These are phyloP conservation scores for Chaenogobius annularis DNA, from an alignment of 2,113 vertebrate genomes.

Conservation along the genomic window DNA sequence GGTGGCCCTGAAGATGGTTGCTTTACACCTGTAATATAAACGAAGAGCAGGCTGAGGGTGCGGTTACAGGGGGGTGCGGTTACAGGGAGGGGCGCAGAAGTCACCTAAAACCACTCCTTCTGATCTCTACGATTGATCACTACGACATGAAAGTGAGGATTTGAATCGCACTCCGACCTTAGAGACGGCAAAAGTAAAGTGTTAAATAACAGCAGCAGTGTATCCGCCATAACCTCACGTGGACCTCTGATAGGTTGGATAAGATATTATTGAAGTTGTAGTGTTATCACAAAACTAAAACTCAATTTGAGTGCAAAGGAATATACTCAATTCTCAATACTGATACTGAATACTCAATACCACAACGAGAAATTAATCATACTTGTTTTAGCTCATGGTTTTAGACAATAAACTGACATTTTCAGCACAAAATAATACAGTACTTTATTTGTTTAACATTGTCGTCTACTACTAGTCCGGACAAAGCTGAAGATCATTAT, in stretches of 20 bases:
- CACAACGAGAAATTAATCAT: too few species aligned
- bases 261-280: too few species aligned
- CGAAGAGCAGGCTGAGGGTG: slow-evolving; percentile 42
- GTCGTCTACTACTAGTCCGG: too few species aligned
- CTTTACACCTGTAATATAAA: slow-evolving; percentile 74
- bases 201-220: slow-evolving; percentile 10
- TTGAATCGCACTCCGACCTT: slow-evolving; percentile 32
- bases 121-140: slow-evolving; percentile 51
- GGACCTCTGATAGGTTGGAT: slow-evolving; percentile 1
- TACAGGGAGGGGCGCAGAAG: background rate
- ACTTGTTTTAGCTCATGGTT: too few species aligned
- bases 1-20: slow-evolving; percentile 57
- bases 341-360: too few species aligned
- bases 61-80: background rate
- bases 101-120: slow-evolving; percentile 55
- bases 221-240: slow-evolving; percentile 3
- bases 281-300: too few species aligned
- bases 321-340: too few species aligned
- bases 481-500: too few species aligned
- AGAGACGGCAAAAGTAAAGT: slow-evolving; percentile 26
- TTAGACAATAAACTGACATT: too few species aligned
- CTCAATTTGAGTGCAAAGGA: too few species aligned
- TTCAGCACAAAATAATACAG: too few species aligned
- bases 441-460: too few species aligned
- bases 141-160: slow-evolving; percentile 10